phyloP scores from a whole-genome alignment of 2,888 invertebrate species.

The Hofmannophila pseudospretella region DNA sequence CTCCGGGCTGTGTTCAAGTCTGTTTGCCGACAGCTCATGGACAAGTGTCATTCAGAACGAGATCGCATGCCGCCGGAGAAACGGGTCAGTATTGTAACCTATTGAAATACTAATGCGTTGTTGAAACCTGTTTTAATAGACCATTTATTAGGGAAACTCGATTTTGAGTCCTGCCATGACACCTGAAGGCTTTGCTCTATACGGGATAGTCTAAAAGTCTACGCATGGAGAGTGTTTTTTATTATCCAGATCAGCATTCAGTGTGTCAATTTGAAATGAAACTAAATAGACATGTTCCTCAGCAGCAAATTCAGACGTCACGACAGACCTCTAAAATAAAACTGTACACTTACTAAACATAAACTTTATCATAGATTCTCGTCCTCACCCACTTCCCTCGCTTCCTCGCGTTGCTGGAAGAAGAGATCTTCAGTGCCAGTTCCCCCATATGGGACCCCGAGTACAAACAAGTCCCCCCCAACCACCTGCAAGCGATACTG shows the following conservation, averaged over 20 bases:
- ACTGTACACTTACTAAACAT: neutral
- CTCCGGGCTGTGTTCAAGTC: slow-evolving; percentile 89
- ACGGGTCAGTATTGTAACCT: slow-evolving; percentile 62
- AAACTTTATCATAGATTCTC: slow-evolving; percentile 78
- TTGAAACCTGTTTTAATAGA: no score
- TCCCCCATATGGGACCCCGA: slow-evolving; percentile 97
- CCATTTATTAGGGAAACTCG: no score
- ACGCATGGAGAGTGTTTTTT: no score
- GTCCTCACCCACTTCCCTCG: slow-evolving; percentile 94
- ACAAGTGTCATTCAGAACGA: slow-evolving; percentile 92
- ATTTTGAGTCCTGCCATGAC: no score
- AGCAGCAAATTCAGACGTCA: no score
- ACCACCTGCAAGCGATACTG: slow-evolving; percentile 80
- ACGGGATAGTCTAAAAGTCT: no score
- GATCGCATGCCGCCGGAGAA: slow-evolving; percentile 94
- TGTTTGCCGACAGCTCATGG: slow-evolving; percentile 91
- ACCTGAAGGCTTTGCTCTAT: no score
- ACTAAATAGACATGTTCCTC: no score
- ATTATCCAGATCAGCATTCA: no score
- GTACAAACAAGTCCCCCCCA: slow-evolving; percentile 85
- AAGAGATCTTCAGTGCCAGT: slow-evolving; percentile 89
- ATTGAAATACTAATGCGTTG: no score
- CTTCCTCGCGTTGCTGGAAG: slow-evolving; percentile 91
- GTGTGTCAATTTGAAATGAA: no score
- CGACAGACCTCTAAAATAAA: no score